Conservation (phyloP, 2,888 invertebrate genomes). For the Drosophila imparisetae region DNA sequence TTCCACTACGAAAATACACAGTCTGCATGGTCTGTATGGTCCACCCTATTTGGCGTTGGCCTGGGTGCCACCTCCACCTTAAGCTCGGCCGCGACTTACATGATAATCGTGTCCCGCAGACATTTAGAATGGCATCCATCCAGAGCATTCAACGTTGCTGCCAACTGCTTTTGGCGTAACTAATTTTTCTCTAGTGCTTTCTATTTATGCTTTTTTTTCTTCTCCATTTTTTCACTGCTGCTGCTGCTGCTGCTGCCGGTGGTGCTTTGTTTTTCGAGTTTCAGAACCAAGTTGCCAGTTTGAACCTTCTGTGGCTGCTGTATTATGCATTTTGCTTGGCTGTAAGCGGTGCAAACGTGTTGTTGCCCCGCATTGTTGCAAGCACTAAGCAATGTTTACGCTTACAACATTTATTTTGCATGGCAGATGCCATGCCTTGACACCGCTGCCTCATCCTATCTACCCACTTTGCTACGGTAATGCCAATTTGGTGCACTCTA, state of each 20-base stretch:
- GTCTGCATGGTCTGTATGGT: background rate
- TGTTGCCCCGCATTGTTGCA: conserved; percentile 58
- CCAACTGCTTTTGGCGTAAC: conserved; percentile 76
- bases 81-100: conserved; percentile 38
- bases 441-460: background rate
- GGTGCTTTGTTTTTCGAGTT: conserved; percentile 16
- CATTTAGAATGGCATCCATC: conserved; percentile 72
- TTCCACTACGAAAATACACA: conserved; percentile 6
- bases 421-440: conserved; percentile 47
- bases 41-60: background rate
- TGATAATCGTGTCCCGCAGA: conserved; percentile 77
- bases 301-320: conserved; percentile 45
- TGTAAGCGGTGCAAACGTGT: conserved; percentile 34
- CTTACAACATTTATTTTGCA: conserved; percentile 80
- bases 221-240: conserved; percentile 29
- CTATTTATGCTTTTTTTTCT: conserved; percentile 46
- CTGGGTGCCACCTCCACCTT: conserved; percentile 24
- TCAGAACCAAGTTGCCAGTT: conserved; percentile 28
- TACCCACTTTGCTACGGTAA: conserved; percentile 55
- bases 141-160: conserved; percentile 48
- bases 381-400: conserved; percentile 74
- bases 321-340: conserved; percentile 65
- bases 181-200: conserved; percentile 76
- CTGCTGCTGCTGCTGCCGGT: conserved; percentile 12
- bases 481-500: conserved; percentile 77